phyloP scores from a whole-genome alignment of 2,113 vertebrate species.

The Bagarius yarrelli region DNA sequence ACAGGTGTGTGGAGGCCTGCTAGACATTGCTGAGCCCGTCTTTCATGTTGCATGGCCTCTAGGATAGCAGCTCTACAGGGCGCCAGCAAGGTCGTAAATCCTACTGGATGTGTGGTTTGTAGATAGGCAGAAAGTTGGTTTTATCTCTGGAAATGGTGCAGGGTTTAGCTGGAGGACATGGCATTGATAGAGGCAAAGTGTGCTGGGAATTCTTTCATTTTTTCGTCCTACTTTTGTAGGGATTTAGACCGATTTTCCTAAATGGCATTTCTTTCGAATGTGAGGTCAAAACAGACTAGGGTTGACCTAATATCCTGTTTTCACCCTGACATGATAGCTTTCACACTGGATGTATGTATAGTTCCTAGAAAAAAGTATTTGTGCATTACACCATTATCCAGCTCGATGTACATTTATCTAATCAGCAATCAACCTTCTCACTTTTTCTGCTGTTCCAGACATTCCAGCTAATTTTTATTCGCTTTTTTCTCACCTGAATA shows the following conservation, averaged over 20 bases:
- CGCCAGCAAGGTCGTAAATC: constrained; percentile 45
- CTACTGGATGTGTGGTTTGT: constrained; percentile 39
- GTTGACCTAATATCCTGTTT: neutral
- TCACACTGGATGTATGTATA: neutral
- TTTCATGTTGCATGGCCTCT: constrained; percentile 41
- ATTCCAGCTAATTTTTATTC: neutral
- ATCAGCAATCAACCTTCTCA: too few relatives aligned
- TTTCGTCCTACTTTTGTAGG: neutral
- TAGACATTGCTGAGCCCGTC: constrained; percentile 28
- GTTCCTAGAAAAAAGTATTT: too few relatives aligned
- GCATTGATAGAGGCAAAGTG: constrained; percentile 7
- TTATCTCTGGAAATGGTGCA: constrained; percentile 22
- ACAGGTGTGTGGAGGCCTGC: constrained; percentile 43
- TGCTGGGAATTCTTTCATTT: neutral
- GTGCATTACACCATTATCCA: too few relatives aligned
- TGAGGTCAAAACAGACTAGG: neutral
- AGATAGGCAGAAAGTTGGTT: constrained; percentile 36
- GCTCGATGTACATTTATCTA: too few relatives aligned
- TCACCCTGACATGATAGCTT: neutral
- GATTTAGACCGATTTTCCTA: neutral
- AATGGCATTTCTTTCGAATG: neutral
- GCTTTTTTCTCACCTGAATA: neutral
- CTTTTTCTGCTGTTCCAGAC: too few relatives aligned
- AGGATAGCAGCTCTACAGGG: constrained; percentile 50
- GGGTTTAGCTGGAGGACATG: constrained; percentile 18